Conservation (phyloP, 2,888 invertebrate genomes). For the Subacronicta megacephala region DNA sequence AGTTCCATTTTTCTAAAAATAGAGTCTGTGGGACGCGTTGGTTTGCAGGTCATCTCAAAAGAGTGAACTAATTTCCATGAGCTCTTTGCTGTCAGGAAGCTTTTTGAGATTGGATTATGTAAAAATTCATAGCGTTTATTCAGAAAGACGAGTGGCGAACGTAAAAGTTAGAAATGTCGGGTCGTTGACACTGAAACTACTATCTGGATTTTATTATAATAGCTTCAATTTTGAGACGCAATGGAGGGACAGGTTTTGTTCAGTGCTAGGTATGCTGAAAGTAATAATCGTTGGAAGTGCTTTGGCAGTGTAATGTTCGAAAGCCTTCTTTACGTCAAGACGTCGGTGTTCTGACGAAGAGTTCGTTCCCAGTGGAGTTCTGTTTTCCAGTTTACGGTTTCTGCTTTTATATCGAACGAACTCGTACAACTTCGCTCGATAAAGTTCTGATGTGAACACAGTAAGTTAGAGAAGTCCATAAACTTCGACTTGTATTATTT, state of each 20-base stretch:
- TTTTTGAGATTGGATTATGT: constrained; percentile 26
- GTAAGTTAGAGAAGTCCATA: neutral
- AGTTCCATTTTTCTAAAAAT: constrained; percentile 38
- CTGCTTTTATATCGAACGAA: constrained; percentile 55
- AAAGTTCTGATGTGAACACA: constrained; percentile 15
- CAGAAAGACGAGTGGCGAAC: constrained; percentile 4
- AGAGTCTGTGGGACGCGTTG: constrained; percentile 17
- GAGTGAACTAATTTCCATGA: constrained; percentile 39
- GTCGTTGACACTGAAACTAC: constrained; percentile 15
- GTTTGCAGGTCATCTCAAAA: constrained; percentile 26
- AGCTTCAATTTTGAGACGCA: constrained; percentile 10
- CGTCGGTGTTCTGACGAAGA: constrained; percentile 40
- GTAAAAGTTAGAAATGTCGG: constrained; percentile 17
- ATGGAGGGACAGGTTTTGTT: constrained; percentile 12
- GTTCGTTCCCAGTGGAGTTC: constrained; percentile 48
- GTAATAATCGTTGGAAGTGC: constrained; percentile 15
- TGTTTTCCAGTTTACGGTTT: constrained; percentile 50
- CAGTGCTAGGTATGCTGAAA: constrained; percentile 6
- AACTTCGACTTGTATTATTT: neutral
- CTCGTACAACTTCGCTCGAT: constrained; percentile 7
- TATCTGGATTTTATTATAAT: constrained; percentile 20
- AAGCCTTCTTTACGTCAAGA: constrained; percentile 37
- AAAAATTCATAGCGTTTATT: constrained; percentile 24
- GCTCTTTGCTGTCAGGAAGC: constrained; percentile 19
- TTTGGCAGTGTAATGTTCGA: constrained; percentile 20